These are phyloP conservation scores for Drosophila dives DNA, from an alignment of 2,888 invertebrate species.

Conservation along the genomic window DNA sequence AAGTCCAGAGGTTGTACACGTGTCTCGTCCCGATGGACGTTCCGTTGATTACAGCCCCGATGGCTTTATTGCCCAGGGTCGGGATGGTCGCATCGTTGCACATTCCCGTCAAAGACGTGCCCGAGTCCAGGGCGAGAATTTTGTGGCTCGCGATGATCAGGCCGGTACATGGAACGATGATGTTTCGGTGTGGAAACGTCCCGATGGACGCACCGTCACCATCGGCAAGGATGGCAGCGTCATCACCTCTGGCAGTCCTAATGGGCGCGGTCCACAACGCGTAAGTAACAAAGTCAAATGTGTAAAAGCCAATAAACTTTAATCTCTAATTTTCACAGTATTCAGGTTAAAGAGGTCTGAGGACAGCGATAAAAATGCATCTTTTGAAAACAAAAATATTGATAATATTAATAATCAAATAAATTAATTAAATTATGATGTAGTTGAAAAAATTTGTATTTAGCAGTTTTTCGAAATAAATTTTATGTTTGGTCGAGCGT, in stretches of 20 bases:
- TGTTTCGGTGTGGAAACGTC: constrained; percentile 58
- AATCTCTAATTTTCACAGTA: constrained; percentile 23
- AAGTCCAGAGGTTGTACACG: constrained; percentile 24
- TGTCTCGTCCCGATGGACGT: constrained; percentile 31
- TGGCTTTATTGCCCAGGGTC: constrained; percentile 11
- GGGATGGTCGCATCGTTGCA: constrained; percentile 34
- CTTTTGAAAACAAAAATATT: neutral
- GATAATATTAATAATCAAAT: neutral
- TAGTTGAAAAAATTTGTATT: neutral
- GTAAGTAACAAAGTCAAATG: constrained; percentile 30
- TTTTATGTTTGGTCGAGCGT: neutral
- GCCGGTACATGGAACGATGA: constrained; percentile 49
- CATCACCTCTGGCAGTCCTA: constrained; percentile 59
- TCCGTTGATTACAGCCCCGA: constrained; percentile 23
- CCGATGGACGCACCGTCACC: constrained; percentile 61
- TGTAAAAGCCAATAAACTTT: neutral
- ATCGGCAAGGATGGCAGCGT: constrained; percentile 44
- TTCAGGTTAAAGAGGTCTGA: constrained; percentile 21
- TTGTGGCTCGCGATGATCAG: constrained; percentile 62
- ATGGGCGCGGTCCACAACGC: constrained; percentile 49
- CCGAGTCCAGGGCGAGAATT: constrained; percentile 60
- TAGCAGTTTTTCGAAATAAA: neutral
- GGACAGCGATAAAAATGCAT: neutral
- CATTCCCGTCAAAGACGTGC: constrained; percentile 34
- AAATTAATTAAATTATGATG: neutral